phyloP scores from a whole-genome alignment of 2,797 vertebrate species.

The Coregonus sp. region DNA sequence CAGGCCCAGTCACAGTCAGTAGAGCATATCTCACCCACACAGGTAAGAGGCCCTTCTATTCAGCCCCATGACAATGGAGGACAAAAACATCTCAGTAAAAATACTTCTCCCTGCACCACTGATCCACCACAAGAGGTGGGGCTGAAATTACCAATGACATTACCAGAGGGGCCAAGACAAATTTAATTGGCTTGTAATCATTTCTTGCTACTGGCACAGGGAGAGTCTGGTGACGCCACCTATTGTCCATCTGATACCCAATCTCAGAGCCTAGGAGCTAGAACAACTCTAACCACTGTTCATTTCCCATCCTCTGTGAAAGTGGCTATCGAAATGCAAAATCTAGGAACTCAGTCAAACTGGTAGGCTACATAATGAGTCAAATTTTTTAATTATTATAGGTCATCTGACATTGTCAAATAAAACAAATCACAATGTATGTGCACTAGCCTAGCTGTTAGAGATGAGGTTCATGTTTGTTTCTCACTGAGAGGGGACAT shows the following conservation, averaged over 20 bases:
- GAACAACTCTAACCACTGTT: constrained; percentile 2
- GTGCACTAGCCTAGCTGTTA: neutral
- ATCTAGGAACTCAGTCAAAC: neutral
- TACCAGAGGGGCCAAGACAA: constrained; percentile 80
- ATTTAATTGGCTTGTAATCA: constrained; percentile 84
- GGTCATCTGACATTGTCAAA: neutral
- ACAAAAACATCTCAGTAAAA: constrained; percentile 11
- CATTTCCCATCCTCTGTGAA: constrained; percentile 48
- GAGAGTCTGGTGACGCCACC: constrained; percentile 80
- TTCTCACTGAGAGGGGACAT: constrained; percentile 15
- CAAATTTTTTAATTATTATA: neutral
- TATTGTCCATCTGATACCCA: constrained; percentile 82
- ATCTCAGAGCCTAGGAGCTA: constrained; percentile 58
- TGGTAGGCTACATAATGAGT: neutral
- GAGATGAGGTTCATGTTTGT: neutral
- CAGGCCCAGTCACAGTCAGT: constrained; percentile 67
- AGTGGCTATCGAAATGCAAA: neutral
- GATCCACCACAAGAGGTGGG: constrained; percentile 80
- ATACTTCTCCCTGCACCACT: constrained; percentile 72
- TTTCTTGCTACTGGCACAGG: constrained; percentile 78
- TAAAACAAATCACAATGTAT: neutral
- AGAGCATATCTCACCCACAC: constrained; percentile 73
- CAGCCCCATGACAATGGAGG: constrained; percentile 64
- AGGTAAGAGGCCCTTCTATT: constrained; percentile 68
- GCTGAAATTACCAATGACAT: constrained; percentile 91